Conservation (phyloP, 2,113 vertebrate species). For the Grantiella picta region DNA sequence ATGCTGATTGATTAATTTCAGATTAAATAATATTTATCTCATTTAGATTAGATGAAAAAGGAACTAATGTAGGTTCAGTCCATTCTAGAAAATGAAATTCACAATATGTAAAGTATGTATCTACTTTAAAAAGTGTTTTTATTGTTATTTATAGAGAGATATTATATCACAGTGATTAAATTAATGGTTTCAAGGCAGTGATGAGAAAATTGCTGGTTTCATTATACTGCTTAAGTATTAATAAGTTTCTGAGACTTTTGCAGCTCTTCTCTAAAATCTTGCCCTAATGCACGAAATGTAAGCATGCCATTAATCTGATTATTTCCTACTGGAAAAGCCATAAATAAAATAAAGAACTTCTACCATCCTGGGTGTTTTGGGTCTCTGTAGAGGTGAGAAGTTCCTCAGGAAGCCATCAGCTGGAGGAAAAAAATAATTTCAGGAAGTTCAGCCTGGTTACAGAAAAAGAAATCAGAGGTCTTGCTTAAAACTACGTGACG, state of each 20-base stretch:
- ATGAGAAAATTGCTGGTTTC: constrained; percentile 31
- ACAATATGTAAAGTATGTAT: neutral
- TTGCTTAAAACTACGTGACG: neutral
- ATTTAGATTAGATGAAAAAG: neutral
- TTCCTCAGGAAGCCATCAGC: neutral
- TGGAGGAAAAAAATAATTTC: neutral
- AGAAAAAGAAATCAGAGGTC: neutral
- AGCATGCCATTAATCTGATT: neutral
- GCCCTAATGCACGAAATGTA: neutral
- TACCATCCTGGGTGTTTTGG: neutral
- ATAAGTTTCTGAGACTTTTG: neutral
- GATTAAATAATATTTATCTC: neutral
- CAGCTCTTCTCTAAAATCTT: neutral
- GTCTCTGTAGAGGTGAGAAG: neutral
- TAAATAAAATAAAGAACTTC: neutral
- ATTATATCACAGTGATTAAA: neutral
- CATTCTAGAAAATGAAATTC: neutral
- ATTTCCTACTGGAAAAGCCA: neutral
- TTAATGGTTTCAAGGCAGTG: constrained; percentile 8
- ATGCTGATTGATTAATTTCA: neutral
- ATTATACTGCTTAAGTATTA: neutral
- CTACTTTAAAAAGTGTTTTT: neutral
- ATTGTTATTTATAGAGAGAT: constrained; percentile 34
- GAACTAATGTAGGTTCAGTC: neutral
- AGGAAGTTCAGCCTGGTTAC: neutral